Evolutionary conservation across 2,113 vertebrate species (phyloP), one percentile per base, ranked within the genome.

Genomic region (Albula goreensis): DNA sequence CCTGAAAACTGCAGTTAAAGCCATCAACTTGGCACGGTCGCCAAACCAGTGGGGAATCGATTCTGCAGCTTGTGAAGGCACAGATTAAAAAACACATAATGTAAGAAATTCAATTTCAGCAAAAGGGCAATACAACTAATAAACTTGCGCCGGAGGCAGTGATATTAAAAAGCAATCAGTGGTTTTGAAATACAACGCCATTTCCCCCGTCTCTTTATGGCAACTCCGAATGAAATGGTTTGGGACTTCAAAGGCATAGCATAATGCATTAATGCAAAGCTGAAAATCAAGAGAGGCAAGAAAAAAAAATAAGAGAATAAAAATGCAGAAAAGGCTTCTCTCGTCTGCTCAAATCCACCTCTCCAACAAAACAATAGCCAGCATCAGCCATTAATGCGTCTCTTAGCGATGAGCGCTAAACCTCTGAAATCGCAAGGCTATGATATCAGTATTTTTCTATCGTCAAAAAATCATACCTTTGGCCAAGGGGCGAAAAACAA

Each of bases 141-240:
- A 94, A 93, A 94, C 88, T 89, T 90, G 85, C 50, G 90, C 93
- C 84, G 41, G 49, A 90, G 93, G 93, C 92, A 78, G 56, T 90
- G 92, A 91, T 94, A 93, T 94, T 94, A 95, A 95, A 95, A 96
- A 93, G 90, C 93, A 94, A 95, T 95, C 93, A 93, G 89, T 83
- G 80, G 89, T 89, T 93, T 88, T 89, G 85, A 94, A 91, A 90
- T 87, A 93, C 90, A 92, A 88, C 85, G 83, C 83, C 77, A 87
- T 91, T 92, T 66, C 60, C 91, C 82, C 80, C 80, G 60, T 83
- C 88, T 93, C 85, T 84, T 90, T 83, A 83, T 87, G 88, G 84
- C 41, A 48, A 48, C 84, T 17, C 3, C 3, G 52, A 80, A 86
- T 78, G 52, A 86, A 66, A 80, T 81, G 78, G 60, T 81, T 79